phyloP scores from a whole-genome alignment of 2,113 vertebrate genomes.

The Microtus montanus region DNA sequence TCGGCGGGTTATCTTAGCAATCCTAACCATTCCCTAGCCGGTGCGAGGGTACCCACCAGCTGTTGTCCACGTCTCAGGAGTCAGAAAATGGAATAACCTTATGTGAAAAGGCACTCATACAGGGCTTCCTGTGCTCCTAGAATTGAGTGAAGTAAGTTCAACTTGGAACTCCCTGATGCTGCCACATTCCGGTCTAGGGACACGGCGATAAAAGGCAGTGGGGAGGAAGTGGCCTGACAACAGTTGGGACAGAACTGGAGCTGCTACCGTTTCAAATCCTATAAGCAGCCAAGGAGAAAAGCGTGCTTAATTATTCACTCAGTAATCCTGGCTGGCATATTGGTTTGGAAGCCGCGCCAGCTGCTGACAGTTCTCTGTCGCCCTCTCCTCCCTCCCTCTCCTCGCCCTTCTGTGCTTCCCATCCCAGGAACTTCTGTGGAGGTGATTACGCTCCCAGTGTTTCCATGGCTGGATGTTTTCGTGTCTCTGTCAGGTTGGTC shows the following conservation, averaged over 20 bases:
- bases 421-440: constrained; percentile 33
- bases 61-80: neutral
- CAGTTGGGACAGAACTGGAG: neutral
- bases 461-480: constrained; percentile 11
- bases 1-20: neutral
- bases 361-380: neutral
- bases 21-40: neutral
- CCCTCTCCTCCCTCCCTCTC: neutral
- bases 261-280: constrained; percentile 51
- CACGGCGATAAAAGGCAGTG: neutral
- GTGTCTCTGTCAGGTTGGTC: constrained; percentile 39
- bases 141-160: constrained; percentile 9
- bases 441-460: neutral
- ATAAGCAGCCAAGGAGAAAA: constrained; percentile 64
- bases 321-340: constrained; percentile 42
- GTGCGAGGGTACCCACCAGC: neutral
- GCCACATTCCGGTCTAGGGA: neutral
- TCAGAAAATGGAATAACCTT: neutral
- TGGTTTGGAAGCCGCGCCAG: constrained; percentile 48
- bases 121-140: neutral
- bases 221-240: constrained; percentile 39
- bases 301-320: constrained; percentile 64
- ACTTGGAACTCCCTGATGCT: neutral
- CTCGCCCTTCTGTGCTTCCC: neutral
- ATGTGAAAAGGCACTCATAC: neutral